phyloP scores from a whole-genome alignment of 1,140 invertebrate genomes.

The Cyclina sinensis region DNA sequence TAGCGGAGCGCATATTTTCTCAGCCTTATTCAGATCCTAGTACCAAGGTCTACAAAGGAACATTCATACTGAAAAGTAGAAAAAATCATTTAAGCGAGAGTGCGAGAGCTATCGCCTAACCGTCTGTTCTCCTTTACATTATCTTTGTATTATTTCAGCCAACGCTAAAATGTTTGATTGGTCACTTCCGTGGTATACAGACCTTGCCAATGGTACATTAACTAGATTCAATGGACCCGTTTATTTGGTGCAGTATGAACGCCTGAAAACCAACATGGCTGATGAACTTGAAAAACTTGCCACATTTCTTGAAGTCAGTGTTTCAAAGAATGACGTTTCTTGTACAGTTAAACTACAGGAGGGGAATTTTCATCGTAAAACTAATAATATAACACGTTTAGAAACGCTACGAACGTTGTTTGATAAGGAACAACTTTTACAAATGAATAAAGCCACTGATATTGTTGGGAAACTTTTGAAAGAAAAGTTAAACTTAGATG shows the following conservation, averaged over 20 bases:
- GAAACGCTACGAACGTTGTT: not conserved
- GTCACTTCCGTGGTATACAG: not conserved
- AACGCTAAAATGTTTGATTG: too few relatives aligned
- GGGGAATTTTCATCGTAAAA: slow-evolving; percentile 5
- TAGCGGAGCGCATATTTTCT: too few relatives aligned
- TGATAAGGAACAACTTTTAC: not conserved
- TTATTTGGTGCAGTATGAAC: not conserved
- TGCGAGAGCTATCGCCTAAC: too few relatives aligned
- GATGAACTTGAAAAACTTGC: not conserved
- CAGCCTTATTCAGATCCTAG: too few relatives aligned
- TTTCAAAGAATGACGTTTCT: not conserved
- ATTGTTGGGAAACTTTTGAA: not conserved
- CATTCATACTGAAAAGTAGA: too few relatives aligned
- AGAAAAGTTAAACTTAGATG: not conserved
- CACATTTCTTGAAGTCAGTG: not conserved
- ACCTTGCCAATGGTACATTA: not conserved
- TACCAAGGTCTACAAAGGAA: too few relatives aligned
- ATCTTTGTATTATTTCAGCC: too few relatives aligned
- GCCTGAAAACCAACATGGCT: not conserved
- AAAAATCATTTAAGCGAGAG: too few relatives aligned
- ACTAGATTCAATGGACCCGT: slow-evolving; percentile 15
- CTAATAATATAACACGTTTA: too few relatives aligned
- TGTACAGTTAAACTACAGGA: slow-evolving; percentile 23
- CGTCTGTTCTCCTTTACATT: too few relatives aligned
- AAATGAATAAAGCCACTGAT: not conserved